phyloP scores from a whole-genome alignment of 1,140 invertebrate species.

The Zaprionus kolodkinae region DNA sequence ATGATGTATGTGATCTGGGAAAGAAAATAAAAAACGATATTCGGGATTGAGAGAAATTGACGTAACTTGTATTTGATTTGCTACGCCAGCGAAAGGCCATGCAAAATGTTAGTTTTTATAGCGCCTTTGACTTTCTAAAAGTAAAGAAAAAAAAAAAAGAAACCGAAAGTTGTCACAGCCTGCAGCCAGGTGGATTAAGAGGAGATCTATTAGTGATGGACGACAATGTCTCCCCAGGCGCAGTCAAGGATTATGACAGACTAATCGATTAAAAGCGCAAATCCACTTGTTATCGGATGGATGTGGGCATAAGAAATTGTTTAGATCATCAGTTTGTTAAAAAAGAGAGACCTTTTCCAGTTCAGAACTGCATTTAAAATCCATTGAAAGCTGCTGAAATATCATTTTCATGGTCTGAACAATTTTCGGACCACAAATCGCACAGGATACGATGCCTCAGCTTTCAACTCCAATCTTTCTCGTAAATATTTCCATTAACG shows the following conservation, averaged over 20 bases:
- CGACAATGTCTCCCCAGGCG: background rate
- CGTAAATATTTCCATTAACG: conserved; percentile 86
- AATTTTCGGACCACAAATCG: background rate
- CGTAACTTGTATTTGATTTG: conserved; percentile 64
- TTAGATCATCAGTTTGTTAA: too few species aligned
- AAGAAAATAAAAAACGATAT: conserved; percentile 23
- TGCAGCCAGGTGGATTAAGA: conserved; percentile 18
- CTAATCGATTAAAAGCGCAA: background rate
- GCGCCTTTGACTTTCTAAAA: conserved; percentile 57
- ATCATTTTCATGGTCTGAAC: too few species aligned
- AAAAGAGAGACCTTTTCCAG: background rate
- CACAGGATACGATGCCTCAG: conserved; percentile 46
- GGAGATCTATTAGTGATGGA: conserved; percentile 7
- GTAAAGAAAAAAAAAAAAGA: conserved; percentile 6
- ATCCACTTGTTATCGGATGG: conserved; percentile 1
- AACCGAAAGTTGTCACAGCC: conserved; percentile 55
- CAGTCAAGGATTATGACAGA: background rate
- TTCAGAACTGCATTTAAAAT: conserved; percentile 84
- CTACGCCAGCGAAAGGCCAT: conserved; percentile 55
- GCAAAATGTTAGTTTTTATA: conserved; percentile 22
- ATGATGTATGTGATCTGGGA: conserved; percentile 35
- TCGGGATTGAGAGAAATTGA: conserved; percentile 44
- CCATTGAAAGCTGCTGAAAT: conserved; percentile 55
- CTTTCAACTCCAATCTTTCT: conserved; percentile 84
- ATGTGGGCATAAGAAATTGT: too few species aligned